Evolutionary conservation across 1,140 invertebrate species (phyloP).

Genomic region (Melanaphis sacchari): DNA sequence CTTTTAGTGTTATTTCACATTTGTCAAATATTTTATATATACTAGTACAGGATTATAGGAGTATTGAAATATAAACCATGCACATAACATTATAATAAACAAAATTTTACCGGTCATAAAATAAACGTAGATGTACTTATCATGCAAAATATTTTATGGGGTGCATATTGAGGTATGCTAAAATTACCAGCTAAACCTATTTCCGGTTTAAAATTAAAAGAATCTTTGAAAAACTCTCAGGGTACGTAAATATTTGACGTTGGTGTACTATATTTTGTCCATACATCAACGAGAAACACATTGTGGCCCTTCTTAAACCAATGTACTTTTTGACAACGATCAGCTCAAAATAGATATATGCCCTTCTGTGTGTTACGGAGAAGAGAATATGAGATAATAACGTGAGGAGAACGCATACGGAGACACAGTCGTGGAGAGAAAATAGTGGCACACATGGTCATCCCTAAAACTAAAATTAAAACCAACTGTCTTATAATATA

Average conservation of each 20-base stretch:
- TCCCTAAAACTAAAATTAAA: conserved; percentile 11
- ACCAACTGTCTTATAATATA: background rate
- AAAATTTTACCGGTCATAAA: background rate
- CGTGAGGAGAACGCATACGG: background rate
- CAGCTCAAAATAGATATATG: conserved; percentile 14
- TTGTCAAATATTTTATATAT: background rate
- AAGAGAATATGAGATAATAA: background rate
- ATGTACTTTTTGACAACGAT: background rate
- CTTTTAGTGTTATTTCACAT: background rate
- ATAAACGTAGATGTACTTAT: no score
- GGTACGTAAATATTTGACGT: background rate
- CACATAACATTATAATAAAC: background rate
- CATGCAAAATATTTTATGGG: background rate
- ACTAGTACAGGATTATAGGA: no score
- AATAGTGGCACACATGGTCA: background rate
- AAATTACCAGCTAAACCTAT: background rate
- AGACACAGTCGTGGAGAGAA: background rate
- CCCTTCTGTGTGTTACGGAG: background rate
- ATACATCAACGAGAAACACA: conserved; percentile 41
- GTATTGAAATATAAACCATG: background rate
- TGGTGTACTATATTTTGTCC: background rate
- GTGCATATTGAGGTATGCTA: background rate
- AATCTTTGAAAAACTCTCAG: background rate
- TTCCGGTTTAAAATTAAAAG: background rate
- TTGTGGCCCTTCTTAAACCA: background rate